phyloP scores from a whole-genome alignment of 23 tunicate genomes.

The Oikopleura vanhoeffeni region DNA sequence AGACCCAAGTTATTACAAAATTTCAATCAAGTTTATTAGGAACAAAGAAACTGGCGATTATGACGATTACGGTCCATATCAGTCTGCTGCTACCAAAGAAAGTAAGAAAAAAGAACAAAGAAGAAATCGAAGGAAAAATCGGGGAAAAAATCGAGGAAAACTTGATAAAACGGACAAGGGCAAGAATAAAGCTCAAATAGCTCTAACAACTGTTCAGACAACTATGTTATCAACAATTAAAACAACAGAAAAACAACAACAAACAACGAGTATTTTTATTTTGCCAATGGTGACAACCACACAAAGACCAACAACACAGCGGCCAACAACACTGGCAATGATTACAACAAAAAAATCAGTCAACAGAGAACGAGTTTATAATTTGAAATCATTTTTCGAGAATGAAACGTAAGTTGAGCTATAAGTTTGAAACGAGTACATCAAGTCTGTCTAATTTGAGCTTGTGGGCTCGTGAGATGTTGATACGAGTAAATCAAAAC shows the following conservation, averaged over 20 bases:
- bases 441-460: too few relatives aligned
- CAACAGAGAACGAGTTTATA: background rate
- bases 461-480: too few relatives aligned
- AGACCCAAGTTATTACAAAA: too few relatives aligned
- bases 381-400: background rate
- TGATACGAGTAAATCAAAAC: too few relatives aligned
- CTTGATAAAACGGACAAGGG: background rate
- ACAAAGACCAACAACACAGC: background rate
- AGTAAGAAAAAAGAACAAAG: background rate
- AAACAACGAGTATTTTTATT: too few relatives aligned
- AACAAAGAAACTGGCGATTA: slow-evolving; percentile 9
- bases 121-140: background rate
- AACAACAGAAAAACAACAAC: background rate
- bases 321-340: background rate
- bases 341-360: background rate
- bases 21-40: too few relatives aligned
- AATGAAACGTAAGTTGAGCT: slow-evolving; percentile 1
- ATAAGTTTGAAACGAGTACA: too few relatives aligned
- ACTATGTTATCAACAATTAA: background rate
- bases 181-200: background rate
- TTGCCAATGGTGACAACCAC: background rate
- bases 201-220: background rate
- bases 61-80: slow-evolving; percentile 5
- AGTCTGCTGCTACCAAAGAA: background rate
- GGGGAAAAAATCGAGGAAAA: too few relatives aligned